Percentiles rank a stretch among this genome's conserved stretches.
Evolutionary conservation across 2,888 invertebrate genomes (phyloP).

Genomic region (Smittia aterrima): DNA sequence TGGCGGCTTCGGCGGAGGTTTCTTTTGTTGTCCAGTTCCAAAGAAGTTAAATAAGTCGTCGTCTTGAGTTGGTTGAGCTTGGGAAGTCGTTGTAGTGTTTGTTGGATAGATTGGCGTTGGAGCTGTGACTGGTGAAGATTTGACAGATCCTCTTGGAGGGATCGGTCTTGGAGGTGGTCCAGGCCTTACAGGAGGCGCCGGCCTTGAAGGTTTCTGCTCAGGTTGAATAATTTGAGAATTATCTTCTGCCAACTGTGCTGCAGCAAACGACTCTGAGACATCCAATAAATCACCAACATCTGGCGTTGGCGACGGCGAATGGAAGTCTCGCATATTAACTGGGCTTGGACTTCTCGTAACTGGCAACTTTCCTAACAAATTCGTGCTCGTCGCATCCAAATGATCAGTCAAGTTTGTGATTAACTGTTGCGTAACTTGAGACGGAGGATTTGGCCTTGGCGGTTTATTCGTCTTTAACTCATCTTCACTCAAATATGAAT

Average conservation of each 20-base stretch:
- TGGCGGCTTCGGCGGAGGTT: constrained; percentile 56
- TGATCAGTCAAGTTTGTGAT: constrained; percentile 83
- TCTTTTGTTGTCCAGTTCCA: constrained; percentile 51
- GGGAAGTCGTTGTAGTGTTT: constrained; percentile 46
- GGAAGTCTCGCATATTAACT: constrained; percentile 75
- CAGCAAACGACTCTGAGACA: constrained; percentile 54
- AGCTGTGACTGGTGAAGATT: constrained; percentile 45
- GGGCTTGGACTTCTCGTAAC: constrained; percentile 86
- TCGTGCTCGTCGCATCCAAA: constrained; percentile 83
- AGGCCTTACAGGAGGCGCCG: constrained; percentile 54
- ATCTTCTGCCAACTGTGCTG: constrained; percentile 43
- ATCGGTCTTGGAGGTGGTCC: constrained; percentile 50
- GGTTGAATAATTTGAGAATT: constrained; percentile 40
- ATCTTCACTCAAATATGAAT: constrained; percentile 47
- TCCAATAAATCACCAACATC: constrained; percentile 66
- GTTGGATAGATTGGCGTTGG: constrained; percentile 43
- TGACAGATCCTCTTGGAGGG: constrained; percentile 47
- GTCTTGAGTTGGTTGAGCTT: constrained; percentile 46
- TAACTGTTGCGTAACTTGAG: constrained; percentile 79
- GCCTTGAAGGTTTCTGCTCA: constrained; percentile 46
- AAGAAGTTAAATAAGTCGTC: constrained; percentile 61
- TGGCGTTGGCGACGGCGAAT: constrained; percentile 82
- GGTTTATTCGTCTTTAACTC: constrained; percentile 48
- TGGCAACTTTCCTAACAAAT: constrained; percentile 77
- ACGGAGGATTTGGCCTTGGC: constrained; percentile 61